Evolutionary conservation across 2,888 invertebrate genomes (phyloP), one percentile per base, ranked within the genome.

Genomic region (Coleophora deauratella): DNA sequence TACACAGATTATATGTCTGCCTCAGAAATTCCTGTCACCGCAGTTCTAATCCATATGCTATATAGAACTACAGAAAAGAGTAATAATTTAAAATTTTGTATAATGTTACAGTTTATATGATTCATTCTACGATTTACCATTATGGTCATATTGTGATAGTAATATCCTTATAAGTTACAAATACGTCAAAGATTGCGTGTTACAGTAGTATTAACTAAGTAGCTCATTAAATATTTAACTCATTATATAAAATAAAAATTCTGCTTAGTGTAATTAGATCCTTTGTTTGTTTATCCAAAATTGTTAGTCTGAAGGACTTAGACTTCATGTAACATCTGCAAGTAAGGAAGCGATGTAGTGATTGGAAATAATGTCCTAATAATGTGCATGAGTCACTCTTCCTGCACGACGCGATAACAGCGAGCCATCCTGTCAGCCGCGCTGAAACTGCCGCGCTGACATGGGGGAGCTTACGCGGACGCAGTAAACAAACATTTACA

Each of bases 401-500:
- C 84, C 84, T 81, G 82, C 72, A 35, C 67, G 58, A 53, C 56
- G 57, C 64, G 84, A 84, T 84, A 82, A 81, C 84, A 71, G 54
- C 64, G 65, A 65, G 63, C 73, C 80, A 74, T 84, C 84, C 84
- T 82, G 84, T 77, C 78, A 70, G 76, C 75, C 76, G 66, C 66
- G 72, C 66, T 71, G 60, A 73, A 74, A 72, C 21, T 21, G 21
- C 21, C 21, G 21, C 21, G 21, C 21, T 21, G 10, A 49, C 59
- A 62, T 21, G 21, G 21, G 21, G 21, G 21, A 6, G 6, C 21
- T 21, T 21, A 21, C 40, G 2, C 11, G 21, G 6, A 14, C 10
- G 33, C 34, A 40, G 14, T 30, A 57, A 66, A 67, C 64, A 68
- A 71, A 67, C 69, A n/a, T 63, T 43, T 57, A 63, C 61, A 50